A percentile compares a stretch with the other conserved stretches of the same genome.
phyloP scores from a whole-genome alignment of 2,888 invertebrate species.

The Lomographa bimaculata region DNA sequence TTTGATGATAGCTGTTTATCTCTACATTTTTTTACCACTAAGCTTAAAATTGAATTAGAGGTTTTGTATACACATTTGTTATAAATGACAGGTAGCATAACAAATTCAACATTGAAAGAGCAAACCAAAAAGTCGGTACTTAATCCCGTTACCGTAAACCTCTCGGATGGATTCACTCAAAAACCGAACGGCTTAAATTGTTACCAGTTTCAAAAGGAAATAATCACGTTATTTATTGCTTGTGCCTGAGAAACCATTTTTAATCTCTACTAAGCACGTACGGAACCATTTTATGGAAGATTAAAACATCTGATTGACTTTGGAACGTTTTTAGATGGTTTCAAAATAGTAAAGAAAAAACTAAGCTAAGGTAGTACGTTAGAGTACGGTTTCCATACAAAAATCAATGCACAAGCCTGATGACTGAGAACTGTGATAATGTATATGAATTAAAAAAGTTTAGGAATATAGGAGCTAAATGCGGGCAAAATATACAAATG shows the following conservation, averaged over 20 bases:
- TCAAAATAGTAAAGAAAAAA: too few relatives aligned
- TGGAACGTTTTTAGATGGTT: constrained; percentile 59
- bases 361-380: too few relatives aligned
- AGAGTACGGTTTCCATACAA: too few relatives aligned
- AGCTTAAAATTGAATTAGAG: constrained; percentile 29
- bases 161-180: constrained; percentile 63
- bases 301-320: constrained; percentile 71
- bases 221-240: constrained; percentile 81
- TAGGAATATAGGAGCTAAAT: too few relatives aligned
- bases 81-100: constrained; percentile 37
- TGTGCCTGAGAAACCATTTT: constrained; percentile 63
- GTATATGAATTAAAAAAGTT: too few relatives aligned
- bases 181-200: constrained; percentile 59
- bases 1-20: too few relatives aligned
- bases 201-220: constrained; percentile 71
- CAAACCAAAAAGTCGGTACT: constrained; percentile 34
- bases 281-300: constrained; percentile 72
- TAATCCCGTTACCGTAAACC: constrained; percentile 66
- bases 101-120: constrained; percentile 28
- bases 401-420: too few relatives aligned
- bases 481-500: too few relatives aligned
- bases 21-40: too few relatives aligned
- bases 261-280: constrained; percentile 76
- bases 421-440: too few relatives aligned
- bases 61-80: constrained; percentile 25